Base-by-base conservation (phyloP, 2,888 invertebrate genomes). In the Pachydiplax longipennis region DNA sequence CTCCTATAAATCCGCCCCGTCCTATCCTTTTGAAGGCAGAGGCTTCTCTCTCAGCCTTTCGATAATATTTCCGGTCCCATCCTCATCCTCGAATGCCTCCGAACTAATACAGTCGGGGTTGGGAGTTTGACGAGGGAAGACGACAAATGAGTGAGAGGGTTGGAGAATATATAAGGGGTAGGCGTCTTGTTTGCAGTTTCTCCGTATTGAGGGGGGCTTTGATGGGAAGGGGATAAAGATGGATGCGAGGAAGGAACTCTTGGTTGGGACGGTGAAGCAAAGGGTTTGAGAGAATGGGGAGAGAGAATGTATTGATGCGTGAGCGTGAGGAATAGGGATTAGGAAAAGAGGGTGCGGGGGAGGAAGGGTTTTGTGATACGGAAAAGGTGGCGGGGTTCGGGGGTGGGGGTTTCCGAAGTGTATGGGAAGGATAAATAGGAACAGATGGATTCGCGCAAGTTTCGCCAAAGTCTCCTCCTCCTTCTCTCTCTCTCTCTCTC, bases 51-150 rank as follows among this genome's bases (percentile, higher is more conserved):
- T 35, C 83, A 58, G 83, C 83, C 83, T 83, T 83, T 87, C 58
- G 87, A 87, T 87, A 87, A 87, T 87, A 87, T 87, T 87, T 87
- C 87, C 87, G 87, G 87, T 87, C 65, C 87, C 87, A 87, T 87
- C 87, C 61, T 87, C 87, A 87, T 87, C 87, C 87, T 87, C 40
- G 87, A 37, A 87, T 87, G 87, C 87, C 87, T 87, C 87, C 61
- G 87, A 87, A 87, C 87, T 87, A 87, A 87, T 87, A 87, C 87
- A 87, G 87, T 87, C 87, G 37, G 31, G 83, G 31, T 40, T 83
- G 48, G 83, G 83, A 83, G 83, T 87, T 87, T 87, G 87, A 87
- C 87, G 87, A 87, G 87, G 87, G 87, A 87, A 87, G 87, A 87
- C 87, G 87, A 87, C 87, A 87, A 87, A 87, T 87, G 87, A 87